Percentiles rank a stretch among this genome's conserved stretches.
Evolutionary conservation across 2,797 vertebrate genomes (phyloP).

Genomic region (Myoxocephalus aenaeus): DNA sequence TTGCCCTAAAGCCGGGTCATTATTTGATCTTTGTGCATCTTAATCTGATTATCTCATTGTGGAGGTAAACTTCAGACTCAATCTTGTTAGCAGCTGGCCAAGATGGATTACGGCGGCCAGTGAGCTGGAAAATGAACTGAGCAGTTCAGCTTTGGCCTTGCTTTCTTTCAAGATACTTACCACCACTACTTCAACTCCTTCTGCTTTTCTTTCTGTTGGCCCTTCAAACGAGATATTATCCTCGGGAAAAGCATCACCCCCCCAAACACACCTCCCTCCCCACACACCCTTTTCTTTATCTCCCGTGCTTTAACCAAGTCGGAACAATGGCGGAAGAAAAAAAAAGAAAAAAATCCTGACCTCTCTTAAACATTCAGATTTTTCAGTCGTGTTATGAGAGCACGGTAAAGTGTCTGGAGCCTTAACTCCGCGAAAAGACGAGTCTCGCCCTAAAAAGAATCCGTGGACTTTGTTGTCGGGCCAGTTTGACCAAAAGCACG

Average conservation of each 20-base stretch:
- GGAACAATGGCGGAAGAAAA: slow-evolving; percentile 76
- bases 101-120: slow-evolving; percentile 98
- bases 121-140: slow-evolving; percentile 99
- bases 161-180: slow-evolving; percentile 94
- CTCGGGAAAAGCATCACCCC: slow-evolving; percentile 80
- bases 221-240: slow-evolving; percentile 94
- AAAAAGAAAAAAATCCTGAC: slow-evolving; percentile 70
- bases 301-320: slow-evolving; percentile 78
- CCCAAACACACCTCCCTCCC: slow-evolving; percentile 20
- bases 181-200: slow-evolving; percentile 91
- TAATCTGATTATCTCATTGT: slow-evolving; percentile 99
- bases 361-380: slow-evolving; percentile 76
- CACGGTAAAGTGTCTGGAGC: slow-evolving; percentile 57
- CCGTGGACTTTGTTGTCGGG: slow-evolving; percentile 60
- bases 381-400: slow-evolving; percentile 68
- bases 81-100: slow-evolving; percentile 99
- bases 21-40: slow-evolving; percentile 99
- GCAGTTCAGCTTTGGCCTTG: slow-evolving; percentile 99
- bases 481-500: slow-evolving; percentile 72
- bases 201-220: slow-evolving; percentile 86
- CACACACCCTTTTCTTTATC: slow-evolving; percentile 82
- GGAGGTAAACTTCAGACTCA: slow-evolving; percentile 99
- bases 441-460: slow-evolving; percentile 54
- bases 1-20: slow-evolving; percentile 99
- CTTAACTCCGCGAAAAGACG: slow-evolving; percentile 49